Base-by-base conservation (phyloP, 2,113 vertebrate species). In the Pachycephala philippinensis region DNA sequence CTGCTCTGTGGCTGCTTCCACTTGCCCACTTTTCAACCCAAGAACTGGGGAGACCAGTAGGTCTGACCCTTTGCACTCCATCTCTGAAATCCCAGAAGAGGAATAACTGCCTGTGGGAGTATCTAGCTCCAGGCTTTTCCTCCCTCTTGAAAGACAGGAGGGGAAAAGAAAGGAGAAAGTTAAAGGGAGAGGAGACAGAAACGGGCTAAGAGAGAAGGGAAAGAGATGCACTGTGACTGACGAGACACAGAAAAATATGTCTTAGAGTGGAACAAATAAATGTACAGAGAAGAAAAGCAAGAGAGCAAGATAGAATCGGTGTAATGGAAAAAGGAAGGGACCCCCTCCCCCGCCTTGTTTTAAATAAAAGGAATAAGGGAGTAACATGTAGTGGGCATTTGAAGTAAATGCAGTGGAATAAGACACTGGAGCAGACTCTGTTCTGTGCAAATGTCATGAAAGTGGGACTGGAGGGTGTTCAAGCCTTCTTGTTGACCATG, bases 261-360 rank as follows among this genome's bases (percentile, higher is more conserved):
- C 6, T 63, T 35, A 60, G 26, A 52, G 28, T 49, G n/a, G 10
- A 7, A 11, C 9, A 84, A 71, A 74, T 31, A 11, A 49, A 66
- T 24, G 5, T 59, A 23, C 12, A 44, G 35, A 59, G 40, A 92
- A 61, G 22, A 61, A 90, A 72, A 53, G 4, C 54, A 80, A 49
- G 54, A 66, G 24, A 66, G 6, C 15, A 26, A 10, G 30, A 70
- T 11, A 66, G 10, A 63, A 90, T 27, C 11, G 39, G 5, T 9
- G 64, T 37, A 18, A 23, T 16, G 5, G 30, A 42, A 84, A 86
- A 78, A 8, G 7, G 7, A 45, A 69, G 1, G 13, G 21, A 45
- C 35, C 2, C 11, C 3, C 4, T 10, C 13, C 30, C 18, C 10
- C 4, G 1, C n/a, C n/a, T n/a, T n/a, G n/a, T n/a, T n/a, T n/a